Evolutionary conservation across 1,140 invertebrate genomes (phyloP).

Genomic region (Odontomachus brunneus): DNA sequence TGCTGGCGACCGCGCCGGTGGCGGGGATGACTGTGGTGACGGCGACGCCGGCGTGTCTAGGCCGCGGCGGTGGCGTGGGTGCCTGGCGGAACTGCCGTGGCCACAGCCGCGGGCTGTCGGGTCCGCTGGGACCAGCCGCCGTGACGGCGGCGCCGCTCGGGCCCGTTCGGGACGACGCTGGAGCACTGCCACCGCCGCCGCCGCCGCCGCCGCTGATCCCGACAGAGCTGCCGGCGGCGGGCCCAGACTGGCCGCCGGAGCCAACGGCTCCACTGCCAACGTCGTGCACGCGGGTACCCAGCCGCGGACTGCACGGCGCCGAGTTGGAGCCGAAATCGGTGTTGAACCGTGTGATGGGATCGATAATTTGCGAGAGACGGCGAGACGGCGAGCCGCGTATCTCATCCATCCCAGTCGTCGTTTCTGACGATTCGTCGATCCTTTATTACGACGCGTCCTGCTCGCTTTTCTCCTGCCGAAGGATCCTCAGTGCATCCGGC

Average conservation of each 20-base stretch:
- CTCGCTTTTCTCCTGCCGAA: slow-evolving; percentile 19
- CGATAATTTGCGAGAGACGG: slow-evolving; percentile 92
- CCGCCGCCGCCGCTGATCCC: slow-evolving; percentile 5
- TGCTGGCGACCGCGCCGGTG: slow-evolving; percentile 52
- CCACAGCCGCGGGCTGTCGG: slow-evolving; percentile 89
- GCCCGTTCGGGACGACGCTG: slow-evolving; percentile 39
- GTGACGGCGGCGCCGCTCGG: slow-evolving; percentile 37
- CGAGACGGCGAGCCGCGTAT: slow-evolving; percentile 85
- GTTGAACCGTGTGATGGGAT: slow-evolving; percentile 90
- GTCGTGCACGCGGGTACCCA: slow-evolving; percentile 77
- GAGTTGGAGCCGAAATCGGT: slow-evolving; percentile 85
- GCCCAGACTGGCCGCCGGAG: slow-evolving; percentile 6
- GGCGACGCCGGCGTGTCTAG: slow-evolving; percentile 73
- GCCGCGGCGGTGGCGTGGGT: slow-evolving; percentile 85
- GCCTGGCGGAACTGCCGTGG: slow-evolving; percentile 87
- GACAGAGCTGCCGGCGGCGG: neutral
- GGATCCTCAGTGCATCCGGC: slow-evolving; percentile 58
- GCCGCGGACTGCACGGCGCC: slow-evolving; percentile 84
- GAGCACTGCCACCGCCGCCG: slow-evolving; percentile 1
- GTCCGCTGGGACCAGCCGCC: slow-evolving; percentile 75
- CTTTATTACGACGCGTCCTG: slow-evolving; percentile 22
- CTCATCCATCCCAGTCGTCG: slow-evolving; percentile 79
- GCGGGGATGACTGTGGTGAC: slow-evolving; percentile 72
- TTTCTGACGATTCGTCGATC: neutral
- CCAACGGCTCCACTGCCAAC: neutral